Evolutionary conservation across 2,797 vertebrate genomes (phyloP).

Genomic region (Spondyliosoma cantharus): DNA sequence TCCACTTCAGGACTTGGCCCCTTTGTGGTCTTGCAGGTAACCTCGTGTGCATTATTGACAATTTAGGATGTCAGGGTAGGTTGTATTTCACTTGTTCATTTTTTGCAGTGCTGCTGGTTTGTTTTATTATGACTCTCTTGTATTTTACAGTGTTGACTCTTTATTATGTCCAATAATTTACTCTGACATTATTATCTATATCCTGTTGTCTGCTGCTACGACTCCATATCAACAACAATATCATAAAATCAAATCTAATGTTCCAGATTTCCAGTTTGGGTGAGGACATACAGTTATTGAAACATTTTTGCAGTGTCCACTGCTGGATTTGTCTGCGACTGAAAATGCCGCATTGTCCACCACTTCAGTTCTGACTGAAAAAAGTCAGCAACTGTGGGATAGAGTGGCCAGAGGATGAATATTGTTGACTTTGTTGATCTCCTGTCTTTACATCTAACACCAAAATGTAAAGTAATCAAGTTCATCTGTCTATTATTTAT

Average conservation of each 20-base stretch:
- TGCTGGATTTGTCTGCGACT: not conserved
- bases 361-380: not conserved
- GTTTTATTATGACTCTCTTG: not conserved
- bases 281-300: too few species aligned
- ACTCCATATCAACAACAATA: constrained; percentile 20
- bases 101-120: not conserved
- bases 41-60: not conserved
- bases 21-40: constrained; percentile 25
- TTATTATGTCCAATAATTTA: constrained; percentile 13
- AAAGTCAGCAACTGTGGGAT: not conserved
- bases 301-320: not conserved
- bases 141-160: not conserved
- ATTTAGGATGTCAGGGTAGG: not conserved
- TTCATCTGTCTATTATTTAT: not conserved
- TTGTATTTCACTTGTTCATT: not conserved
- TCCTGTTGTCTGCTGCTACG: constrained; percentile 13
- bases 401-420: not conserved
- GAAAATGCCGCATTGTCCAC: not conserved
- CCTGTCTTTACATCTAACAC: not conserved
- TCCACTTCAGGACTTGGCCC: constrained; percentile 13
- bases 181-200: constrained; percentile 1
- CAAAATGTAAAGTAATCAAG: too few species aligned
- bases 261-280: not conserved
- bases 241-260: constrained; percentile 18
- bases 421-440: too few species aligned